Base-by-base conservation (phyloP, 2,797 vertebrate species). In the Botia kubotai region DNA sequence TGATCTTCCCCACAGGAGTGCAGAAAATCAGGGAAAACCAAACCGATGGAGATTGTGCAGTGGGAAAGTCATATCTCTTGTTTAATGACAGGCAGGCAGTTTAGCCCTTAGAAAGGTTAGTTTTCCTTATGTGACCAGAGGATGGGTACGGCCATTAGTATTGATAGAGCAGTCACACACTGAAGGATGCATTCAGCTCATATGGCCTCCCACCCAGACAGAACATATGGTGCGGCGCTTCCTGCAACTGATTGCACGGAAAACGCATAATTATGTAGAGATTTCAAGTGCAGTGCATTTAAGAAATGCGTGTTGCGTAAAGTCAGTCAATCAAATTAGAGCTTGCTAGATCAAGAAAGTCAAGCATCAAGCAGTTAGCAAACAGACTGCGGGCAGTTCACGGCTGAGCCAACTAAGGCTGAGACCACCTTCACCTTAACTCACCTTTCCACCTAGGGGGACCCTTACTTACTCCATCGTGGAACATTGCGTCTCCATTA, bases 121-220 rank as follows among this genome's bases (percentile, higher is more conserved):
- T 63, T 65, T 77, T 67, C 39, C 39, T 80, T 46, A 39, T 80
- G 60, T 80, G 58, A 74, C 52, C 52, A 11, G 60, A 80, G 70
- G 77, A 75, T 50, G 23, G 50, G 60, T 66, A 26, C 60, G 62
- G 57, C 78, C 43, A 33, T 84, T 72, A 80, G 60, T 80, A 80
- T 72, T 77, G 78, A 84, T 21, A 60, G 75, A 84, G 14, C 53
- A 77, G 73, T 79, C 66, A 55, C 57, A 55, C 14, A 8, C 58
- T 70, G 73, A 80, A 63, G 36, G 52, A 77, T 80, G 74, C 43
- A 67, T 63, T 75, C 16, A 58, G 67, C 58, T 17, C 69, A 43
- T 53, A 62, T 39, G 65, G 55, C 77, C 52, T 73, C 58, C 48
- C 66, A 29, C 29, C 2, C 7, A 33, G 23, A 17, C 53, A n/a